These are phyloP conservation scores for Terrapene triunguis DNA, from an alignment of 2,113 vertebrate genomes.

Conservation along the genomic window DNA sequence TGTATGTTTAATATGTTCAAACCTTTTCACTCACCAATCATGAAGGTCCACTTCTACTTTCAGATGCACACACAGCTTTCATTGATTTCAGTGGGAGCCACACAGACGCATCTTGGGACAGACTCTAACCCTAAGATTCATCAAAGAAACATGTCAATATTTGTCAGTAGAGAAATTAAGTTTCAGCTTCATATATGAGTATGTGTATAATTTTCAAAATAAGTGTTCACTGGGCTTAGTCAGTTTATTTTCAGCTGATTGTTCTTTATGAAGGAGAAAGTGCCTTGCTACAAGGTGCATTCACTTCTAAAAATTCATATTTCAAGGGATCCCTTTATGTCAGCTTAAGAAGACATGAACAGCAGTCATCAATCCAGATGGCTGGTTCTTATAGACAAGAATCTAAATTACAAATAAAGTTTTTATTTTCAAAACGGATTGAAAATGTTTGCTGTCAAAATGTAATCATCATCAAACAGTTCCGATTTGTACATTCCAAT, in stretches of 20 bases:
- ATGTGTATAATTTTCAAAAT: not conserved
- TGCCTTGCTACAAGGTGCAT: not conserved
- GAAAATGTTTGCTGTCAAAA: not conserved
- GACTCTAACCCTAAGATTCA: not conserved
- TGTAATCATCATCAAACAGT: not conserved
- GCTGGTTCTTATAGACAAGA: not conserved
- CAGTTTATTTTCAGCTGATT: not conserved
- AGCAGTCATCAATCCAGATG: not conserved
- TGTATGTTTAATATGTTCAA: not conserved
- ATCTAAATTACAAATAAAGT: not conserved
- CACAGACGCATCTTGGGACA: fast-evolving
- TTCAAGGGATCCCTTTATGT: not conserved
- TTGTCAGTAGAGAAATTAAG: not conserved
- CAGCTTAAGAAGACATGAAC: not conserved
- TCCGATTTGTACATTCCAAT: not conserved
- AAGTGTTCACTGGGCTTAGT: not conserved
- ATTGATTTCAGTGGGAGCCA: too few species aligned
- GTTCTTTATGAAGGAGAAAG: not conserved
- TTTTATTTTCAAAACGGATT: not conserved
- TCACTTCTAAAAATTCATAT: not conserved
- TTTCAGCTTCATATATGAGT: not conserved
- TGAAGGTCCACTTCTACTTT: fast-evolving
- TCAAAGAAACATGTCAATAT: not conserved
- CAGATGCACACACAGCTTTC: fast-evolving
- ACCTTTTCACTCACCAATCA: not conserved